phyloP scores from a whole-genome alignment of 2,888 invertebrate species.

The Belgica antarctica region DNA sequence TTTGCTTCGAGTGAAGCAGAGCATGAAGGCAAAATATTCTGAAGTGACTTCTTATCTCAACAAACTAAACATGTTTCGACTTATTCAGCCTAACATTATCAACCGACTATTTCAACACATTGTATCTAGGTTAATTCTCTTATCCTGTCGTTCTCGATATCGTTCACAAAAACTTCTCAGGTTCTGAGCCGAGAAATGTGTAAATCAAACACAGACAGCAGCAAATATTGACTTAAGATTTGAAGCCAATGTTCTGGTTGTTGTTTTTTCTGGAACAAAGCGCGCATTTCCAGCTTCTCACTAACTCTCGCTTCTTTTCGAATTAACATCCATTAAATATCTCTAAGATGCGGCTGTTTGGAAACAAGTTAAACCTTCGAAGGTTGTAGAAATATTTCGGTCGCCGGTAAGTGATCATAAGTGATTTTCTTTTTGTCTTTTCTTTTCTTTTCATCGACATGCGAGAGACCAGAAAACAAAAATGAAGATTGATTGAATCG shows the following conservation, averaged over 20 bases:
- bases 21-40: too few relatives aligned
- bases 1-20: too few relatives aligned
- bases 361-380: not conserved
- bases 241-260: conserved; percentile 22
- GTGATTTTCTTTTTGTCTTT: not conserved
- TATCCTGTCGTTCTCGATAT: too few relatives aligned
- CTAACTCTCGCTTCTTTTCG: too few relatives aligned
- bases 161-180: conserved; percentile 5
- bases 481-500: conserved; percentile 22
- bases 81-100: too few relatives aligned
- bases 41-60: too few relatives aligned
- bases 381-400: not conserved
- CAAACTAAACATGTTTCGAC: too few relatives aligned
- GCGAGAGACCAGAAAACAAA: too few relatives aligned
- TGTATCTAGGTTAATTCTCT: conserved; percentile 22
- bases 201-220: conserved; percentile 6
- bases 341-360: not conserved
- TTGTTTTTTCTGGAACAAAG: not conserved
- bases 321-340: too few relatives aligned
- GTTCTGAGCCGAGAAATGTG: not conserved
- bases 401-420: not conserved
- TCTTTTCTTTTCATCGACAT: not conserved
- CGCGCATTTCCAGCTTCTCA: not conserved
- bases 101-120: too few relatives aligned
- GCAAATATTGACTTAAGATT: conserved; percentile 10